Evolutionary conservation across 2,797 vertebrate species (phyloP).

Genomic region (Phrynocephalus forsythii): DNA sequence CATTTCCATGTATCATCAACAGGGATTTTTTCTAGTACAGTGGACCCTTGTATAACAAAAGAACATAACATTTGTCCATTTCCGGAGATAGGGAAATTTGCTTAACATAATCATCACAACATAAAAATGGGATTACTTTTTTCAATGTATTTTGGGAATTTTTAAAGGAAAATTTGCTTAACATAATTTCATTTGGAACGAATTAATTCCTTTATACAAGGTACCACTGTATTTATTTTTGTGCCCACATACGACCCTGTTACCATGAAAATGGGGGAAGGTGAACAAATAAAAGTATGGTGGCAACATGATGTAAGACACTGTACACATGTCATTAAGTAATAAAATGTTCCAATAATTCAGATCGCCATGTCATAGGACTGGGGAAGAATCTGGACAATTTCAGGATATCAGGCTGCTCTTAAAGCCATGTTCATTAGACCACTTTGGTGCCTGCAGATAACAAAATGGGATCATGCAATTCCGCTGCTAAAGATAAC

Average conservation of each 20-base stretch:
- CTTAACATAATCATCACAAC: no score
- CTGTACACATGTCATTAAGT: background rate
- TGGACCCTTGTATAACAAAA: no score
- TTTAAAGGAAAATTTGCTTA: no score
- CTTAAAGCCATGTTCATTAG: background rate
- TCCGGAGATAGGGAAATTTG: no score
- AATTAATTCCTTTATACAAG: no score
- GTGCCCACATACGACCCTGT: background rate
- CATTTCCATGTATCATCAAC: background rate
- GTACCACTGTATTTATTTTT: no score
- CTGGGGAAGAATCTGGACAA: background rate
- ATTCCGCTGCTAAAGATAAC: background rate
- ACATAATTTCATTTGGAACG: no score
- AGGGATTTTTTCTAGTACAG: no score
- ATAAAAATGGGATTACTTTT: no score
- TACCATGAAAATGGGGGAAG: no score
- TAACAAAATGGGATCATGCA: background rate
- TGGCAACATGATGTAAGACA: background rate
- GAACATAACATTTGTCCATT: no score
- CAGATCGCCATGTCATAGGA: background rate
- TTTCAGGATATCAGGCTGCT: background rate
- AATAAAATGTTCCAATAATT: background rate
- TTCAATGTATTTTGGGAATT: no score
- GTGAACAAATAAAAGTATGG: background rate
- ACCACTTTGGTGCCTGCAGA: background rate